Evolutionary conservation across 2,113 vertebrate genomes (phyloP), one percentile per base, ranked within the genome.

Genomic region (Australoheros scitulus): DNA sequence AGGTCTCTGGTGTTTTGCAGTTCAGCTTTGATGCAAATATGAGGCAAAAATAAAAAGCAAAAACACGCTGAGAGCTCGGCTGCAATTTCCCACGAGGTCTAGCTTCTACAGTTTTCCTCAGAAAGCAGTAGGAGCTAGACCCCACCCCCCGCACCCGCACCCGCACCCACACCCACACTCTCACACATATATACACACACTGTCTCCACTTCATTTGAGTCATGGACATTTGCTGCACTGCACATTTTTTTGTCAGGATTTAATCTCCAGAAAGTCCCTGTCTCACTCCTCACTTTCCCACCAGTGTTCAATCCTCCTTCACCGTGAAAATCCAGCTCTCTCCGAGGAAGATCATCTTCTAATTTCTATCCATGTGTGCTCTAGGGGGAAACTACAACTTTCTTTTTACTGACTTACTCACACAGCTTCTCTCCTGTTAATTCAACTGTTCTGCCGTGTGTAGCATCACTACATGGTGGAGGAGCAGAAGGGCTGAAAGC

Each of bases 41-140:
- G 60, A 80, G 65, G 72, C 6, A 13, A 58, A 26, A 38, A 38
- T 38, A 41, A 79, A 82, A 55, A 64, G 22, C 14, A 2, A 24
- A 72, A 76, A 2, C 13, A 64, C 11, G 57, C 9, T 47, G 10
- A 79, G 5, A 81, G 57, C 43, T 22, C 2, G 41, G 63, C 22
- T 64, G 59, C 18, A 55, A 68, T 92, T 95, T 93, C 93, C 93
- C 93, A 92, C 85, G 86, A 86, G 92, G 85, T 76, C 68, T 15
- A 15, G 32, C 20, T 68, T 29, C 29, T 41, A 68, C 76, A 91
- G 80, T 85, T 88, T 79, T 83, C 34, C 52, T 65, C 38, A 86
- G 43, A 3, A 79, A 55, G 6, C 34, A 34, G 34, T 34, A 34
- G 6, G 34, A 34, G 34, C 6, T 34, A 34, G 6, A 34, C 34